Evolutionary conservation across 2,888 invertebrate genomes (phyloP), one percentile per base, ranked within the genome.

Genomic region (Pocota personata): DNA sequence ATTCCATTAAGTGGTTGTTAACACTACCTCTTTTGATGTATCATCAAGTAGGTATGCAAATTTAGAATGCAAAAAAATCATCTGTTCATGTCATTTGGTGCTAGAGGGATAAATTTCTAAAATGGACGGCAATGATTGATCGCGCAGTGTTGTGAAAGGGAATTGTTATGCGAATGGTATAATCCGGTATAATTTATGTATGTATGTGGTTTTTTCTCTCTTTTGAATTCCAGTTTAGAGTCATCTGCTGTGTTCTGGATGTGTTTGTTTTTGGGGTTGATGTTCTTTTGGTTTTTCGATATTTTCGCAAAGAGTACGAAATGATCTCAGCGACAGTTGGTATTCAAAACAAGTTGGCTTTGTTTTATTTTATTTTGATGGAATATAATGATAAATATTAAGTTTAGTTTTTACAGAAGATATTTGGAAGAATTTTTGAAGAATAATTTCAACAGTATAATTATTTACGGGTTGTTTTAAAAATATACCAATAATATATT

Each of bases 111-210:
- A 57, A 2, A 3, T 57, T 35, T 57, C 19, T 35, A 12, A 35
- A 57, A 55, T 7, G 10, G 16, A 19, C 12, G 16, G 35, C 32
- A 57, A 21, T 35, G 35, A 57, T 35, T 35, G 57, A 57, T 35
- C 12, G 57, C 35, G 35, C 21, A 35, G 14, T 30, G 10, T 55
- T 32, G 55, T 55, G 55, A 55, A 55, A 32, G 55, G 21, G 21
- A 19, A 19, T 57, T 57, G 12, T 12, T 35, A 21, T 57, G 21
- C 12, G 35, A 57, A 57, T 57, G 35, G 21, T 35, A 35, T 57
- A 57, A 21, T 35, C 35, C 21, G 5, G 12, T 35, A 37, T 58
- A 58, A 58, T 58, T 58, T 37, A 58, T 37, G 35, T 57, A n/a
- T 12, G 5, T 58, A 12, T 3, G n/a, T n/a, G n/a, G n/a, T 37